Conservation (phyloP, 1,140 invertebrate species). For the Apis dorsata region DNA sequence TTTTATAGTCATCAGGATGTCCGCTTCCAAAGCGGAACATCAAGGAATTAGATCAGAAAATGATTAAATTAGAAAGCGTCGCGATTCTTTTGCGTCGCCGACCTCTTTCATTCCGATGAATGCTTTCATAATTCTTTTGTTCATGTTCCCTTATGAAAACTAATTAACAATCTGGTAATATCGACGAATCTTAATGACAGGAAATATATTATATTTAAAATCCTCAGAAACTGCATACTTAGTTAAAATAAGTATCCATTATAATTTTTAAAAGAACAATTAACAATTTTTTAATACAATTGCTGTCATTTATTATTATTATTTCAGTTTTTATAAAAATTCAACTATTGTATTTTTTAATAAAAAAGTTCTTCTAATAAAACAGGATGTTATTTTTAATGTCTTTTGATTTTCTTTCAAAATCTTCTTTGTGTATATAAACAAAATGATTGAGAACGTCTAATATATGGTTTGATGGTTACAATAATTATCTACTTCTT, state of each 20-base stretch:
- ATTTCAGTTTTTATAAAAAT: no score
- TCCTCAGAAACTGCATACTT: no score
- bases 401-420: no score
- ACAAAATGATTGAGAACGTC: neutral
- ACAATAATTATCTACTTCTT: neutral
- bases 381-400: no score
- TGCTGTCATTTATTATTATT: no score
- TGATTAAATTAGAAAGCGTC: conserved; percentile 51
- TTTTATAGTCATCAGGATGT: neutral
- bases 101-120: neutral
- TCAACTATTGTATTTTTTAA: no score
- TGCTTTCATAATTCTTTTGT: conserved; percentile 19
- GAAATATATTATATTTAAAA: neutral
- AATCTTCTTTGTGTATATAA: neutral
- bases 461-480: neutral
- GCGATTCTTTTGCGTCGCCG: neutral
- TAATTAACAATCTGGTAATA: conserved; percentile 20
- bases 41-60: conserved; percentile 39
- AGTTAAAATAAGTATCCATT: no score
- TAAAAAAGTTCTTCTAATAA: no score
- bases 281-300: no score
- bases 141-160: conserved; percentile 12
- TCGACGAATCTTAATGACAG: neutral
- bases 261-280: no score
- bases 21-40: neutral